phyloP scores from a whole-genome alignment of 1,140 invertebrate genomes.

The Drosophila serrata region DNA sequence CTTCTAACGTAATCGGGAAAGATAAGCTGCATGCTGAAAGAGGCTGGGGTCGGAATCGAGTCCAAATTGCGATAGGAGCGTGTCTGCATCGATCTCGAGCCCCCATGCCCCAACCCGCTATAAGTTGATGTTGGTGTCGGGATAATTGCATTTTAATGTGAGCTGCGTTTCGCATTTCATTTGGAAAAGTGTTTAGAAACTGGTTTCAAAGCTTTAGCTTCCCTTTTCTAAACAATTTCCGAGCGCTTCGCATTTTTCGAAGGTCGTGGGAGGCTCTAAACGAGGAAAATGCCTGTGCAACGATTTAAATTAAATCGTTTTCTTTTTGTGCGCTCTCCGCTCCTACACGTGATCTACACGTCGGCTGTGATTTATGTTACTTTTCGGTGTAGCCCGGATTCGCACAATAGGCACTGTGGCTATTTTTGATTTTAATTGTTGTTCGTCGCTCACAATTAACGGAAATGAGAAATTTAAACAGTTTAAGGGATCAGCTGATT shows the following conservation, averaged over 20 bases:
- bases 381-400: conserved; percentile 20
- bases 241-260: conserved; percentile 50
- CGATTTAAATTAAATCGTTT: conserved; percentile 46
- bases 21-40: conserved; percentile 35
- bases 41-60: conserved; percentile 27
- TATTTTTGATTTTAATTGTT: conserved; percentile 53
- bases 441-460: conserved; percentile 61
- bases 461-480: conserved; percentile 72
- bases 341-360: conserved; percentile 59
- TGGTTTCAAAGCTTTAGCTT: conserved; percentile 29
- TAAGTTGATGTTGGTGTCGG: neutral
- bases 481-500: conserved; percentile 55
- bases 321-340: conserved; percentile 26
- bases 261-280: conserved; percentile 57
- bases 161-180: conserved; percentile 13
- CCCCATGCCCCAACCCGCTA: neutral
- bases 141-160: conserved; percentile 37
- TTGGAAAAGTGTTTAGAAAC: conserved; percentile 28
- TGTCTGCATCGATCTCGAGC: conserved; percentile 31
- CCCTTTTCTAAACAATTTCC: conserved; percentile 60
- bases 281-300: conserved; percentile 24
- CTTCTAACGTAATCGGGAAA: conserved; percentile 19
- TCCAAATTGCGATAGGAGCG: conserved; percentile 31
- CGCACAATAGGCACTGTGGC: conserved; percentile 1
- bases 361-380: conserved; percentile 60